Base-by-base conservation (phyloP, 2,797 vertebrate species). In the Strix occidentalis region DNA sequence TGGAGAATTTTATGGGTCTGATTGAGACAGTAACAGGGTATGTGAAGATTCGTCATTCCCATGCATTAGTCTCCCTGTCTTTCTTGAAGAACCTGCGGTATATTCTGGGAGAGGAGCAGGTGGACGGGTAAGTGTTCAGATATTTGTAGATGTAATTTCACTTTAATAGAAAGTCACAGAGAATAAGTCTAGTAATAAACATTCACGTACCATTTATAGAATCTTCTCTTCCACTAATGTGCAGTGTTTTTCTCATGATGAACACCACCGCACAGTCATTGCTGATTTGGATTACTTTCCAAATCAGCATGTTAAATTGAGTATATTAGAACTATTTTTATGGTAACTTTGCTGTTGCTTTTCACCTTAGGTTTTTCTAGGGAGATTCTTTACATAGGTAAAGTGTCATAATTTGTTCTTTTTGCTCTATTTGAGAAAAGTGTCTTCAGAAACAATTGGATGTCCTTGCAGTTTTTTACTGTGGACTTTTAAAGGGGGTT, bases 1-100 rank as follows among this genome's bases (percentile, higher is more conserved):
- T 99, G 98, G 99, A 99, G 98, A 99, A 98, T 95, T 99, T 99
- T 96, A 99, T 99, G 99, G 99, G 99, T 21, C 97, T 99, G 97
- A 99, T 99, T 60, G 99, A 99, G 98, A 99, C 98, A 17, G 99
- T 99, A 82, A 99, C 98, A 0, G 99, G 99, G 74, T 99, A 99
- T 3, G 99, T 99, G 97, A 99, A 99, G 98, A 99, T 99, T 89
- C 99, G 99, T 37, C 99, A 99, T 97, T 99, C 99, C 50, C 99
- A 99, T 26, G 99, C 99, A 1, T 97, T 99, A 90, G 98, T 99
- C 81, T 99, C 99, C 7, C 97, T 99, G 93, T 99, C 99, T 64
- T 99, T 99, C 97, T 97, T 99, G 94, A 99, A 99, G 97, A 99
- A 98, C 91, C 98, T 99, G 79, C 98, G 99, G 50, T 98, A 99